Evolutionary conservation across 2,113 vertebrate genomes (phyloP).

Genomic region (Fulmarus glacialis): DNA sequence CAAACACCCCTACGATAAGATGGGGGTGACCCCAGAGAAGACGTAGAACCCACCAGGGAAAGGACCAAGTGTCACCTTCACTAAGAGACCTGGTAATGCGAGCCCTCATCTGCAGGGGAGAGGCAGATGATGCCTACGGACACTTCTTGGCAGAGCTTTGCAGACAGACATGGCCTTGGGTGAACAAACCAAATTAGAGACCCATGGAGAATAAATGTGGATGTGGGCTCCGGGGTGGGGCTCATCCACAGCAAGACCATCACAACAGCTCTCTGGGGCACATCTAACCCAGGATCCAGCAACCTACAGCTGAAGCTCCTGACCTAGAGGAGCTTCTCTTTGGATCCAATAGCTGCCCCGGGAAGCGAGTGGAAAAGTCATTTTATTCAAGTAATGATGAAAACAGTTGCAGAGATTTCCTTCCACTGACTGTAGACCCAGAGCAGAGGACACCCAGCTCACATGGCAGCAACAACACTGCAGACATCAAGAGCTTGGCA

Average conservation of each 20-base stretch:
- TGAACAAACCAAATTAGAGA: no score
- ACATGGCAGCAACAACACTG: accelerated
- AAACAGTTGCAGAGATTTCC: neutral
- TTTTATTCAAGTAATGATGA: neutral
- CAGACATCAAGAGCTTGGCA: neutral
- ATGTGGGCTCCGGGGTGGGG: neutral
- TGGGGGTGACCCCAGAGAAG: neutral
- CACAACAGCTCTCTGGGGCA: no score
- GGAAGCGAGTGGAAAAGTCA: neutral
- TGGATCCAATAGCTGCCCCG: neutral
- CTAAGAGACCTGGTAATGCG: accelerated
- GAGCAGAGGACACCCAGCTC: neutral
- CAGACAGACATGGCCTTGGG: no score
- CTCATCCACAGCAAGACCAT: neutral
- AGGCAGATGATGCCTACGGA: neutral
- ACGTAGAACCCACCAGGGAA: neutral
- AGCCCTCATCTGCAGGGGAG: neutral
- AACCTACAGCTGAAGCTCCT: neutral
- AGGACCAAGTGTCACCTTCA: neutral
- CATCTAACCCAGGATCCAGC: neutral
- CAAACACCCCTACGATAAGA: accelerated
- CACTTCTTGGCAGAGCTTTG: neutral
- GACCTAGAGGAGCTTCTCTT: neutral
- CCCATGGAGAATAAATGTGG: neutral
- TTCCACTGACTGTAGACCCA: neutral